Evolutionary conservation across 2,888 invertebrate species (phyloP).

Genomic region (Anthrax anthrax): DNA sequence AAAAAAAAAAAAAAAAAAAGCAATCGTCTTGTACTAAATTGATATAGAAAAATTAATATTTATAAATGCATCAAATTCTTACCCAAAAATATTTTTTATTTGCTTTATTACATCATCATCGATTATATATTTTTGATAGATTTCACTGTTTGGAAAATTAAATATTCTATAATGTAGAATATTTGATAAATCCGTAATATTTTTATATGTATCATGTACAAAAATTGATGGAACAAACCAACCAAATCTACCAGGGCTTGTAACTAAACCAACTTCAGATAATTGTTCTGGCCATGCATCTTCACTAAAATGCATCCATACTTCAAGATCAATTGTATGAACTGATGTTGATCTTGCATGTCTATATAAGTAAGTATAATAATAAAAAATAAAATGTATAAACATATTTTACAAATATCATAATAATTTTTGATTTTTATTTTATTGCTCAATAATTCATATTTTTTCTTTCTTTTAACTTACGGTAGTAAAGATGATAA

Average conservation of each 20-base stretch:
- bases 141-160: conserved; percentile 13
- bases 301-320: conserved; percentile 50
- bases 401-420: no score
- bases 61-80: no score
- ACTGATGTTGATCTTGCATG: conserved; percentile 15
- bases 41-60: no score
- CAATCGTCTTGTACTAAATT: no score
- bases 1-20: no score
- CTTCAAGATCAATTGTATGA: conserved; percentile 52
- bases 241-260: conserved; percentile 44
- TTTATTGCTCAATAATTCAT: no score
- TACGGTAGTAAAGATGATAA: conserved; percentile 5
- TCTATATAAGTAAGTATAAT: conserved; percentile 19
- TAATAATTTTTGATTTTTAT: no score
- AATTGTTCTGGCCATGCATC: conserved; percentile 35
- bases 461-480: no score
- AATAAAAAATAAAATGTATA: not conserved
- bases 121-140: conserved; percentile 20
- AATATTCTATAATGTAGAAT: conserved; percentile 20
- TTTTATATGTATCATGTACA: conserved; percentile 13
- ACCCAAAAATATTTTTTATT: conserved; percentile 7
- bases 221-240: conserved; percentile 46
- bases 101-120: conserved; percentile 14
- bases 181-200: not conserved
- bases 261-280: conserved; percentile 39